A percentile compares a stretch with the other conserved stretches of the same genome.
Evolutionary conservation across 2,113 vertebrate genomes (phyloP).

Genomic region (Macroglossus sobrinus): DNA sequence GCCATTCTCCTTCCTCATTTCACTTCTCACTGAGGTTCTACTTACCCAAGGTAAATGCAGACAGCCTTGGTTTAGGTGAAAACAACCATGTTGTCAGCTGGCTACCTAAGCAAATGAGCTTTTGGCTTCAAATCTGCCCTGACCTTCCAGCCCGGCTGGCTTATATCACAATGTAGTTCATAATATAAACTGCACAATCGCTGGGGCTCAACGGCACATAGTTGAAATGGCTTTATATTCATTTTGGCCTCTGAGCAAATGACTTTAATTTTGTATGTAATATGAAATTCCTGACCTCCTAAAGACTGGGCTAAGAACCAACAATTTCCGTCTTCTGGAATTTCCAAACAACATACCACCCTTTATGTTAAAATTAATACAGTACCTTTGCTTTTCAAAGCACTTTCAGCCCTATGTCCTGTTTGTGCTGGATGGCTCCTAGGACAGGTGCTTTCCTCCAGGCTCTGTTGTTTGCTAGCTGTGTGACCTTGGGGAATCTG

Average conservation of each 20-base stretch:
- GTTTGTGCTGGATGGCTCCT: not conserved
- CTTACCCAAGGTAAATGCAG: not conserved
- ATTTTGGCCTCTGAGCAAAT: conserved; percentile 38
- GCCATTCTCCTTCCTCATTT: not conserved
- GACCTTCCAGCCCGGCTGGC: not conserved
- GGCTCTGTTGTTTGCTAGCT: not conserved
- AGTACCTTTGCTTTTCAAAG: conserved; percentile 12
- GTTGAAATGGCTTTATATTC: conserved; percentile 36
- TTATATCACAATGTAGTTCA: not conserved
- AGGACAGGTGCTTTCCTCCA: not conserved
- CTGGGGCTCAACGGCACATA: not conserved
- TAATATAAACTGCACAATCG: not conserved
- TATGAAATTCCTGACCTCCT: conserved; percentile 47
- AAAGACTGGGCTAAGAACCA: conserved; percentile 48
- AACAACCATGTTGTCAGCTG: not conserved
- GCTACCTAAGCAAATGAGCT: not conserved
- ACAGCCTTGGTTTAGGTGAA: not conserved
- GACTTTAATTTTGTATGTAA: conserved; percentile 25
- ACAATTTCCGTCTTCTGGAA: conserved; percentile 51
- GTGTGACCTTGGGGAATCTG: not conserved
- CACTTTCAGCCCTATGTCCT: not conserved
- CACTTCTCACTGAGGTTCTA: not conserved
- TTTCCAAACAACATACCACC: conserved; percentile 4
- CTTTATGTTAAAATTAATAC: conserved; percentile 44
- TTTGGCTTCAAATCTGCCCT: not conserved